Percentiles rank a stretch among this genome's conserved stretches.
Evolutionary conservation across 2,113 vertebrate genomes (phyloP).

Genomic region (human (Homo sapiens)): GRCh38 chr1:30875501-30876000

Average conservation of each 20-base stretch:
- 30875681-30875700: neutral
- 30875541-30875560: neutral
- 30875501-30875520: neutral
- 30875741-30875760: neutral
- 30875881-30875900: rapidly evolving
- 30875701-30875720: neutral
- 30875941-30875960: neutral
- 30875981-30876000: neutral
- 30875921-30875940: neutral
- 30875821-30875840: rapidly evolving
- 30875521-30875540: neutral
- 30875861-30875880: neutral
- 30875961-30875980: rapidly evolving
- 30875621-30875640: neutral
- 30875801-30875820: neutral
- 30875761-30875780: neutral
- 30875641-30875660: neutral
- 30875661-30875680: neutral
- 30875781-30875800: neutral
- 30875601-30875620: neutral
- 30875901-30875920: neutral
- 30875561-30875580: rapidly evolving
- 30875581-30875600: rapidly evolving
- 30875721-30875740: neutral
- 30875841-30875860: neutral